These are phyloP conservation scores for human DNA, from an alignment of 2,113 vertebrate genomes.

Conservation along the genomic window GRCh38 chr14:55183501-55184000, in stretches of 20 bases:
- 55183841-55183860: constrained; percentile 19
- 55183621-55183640: constrained; percentile 93
- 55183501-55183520: not conserved
- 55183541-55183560: constrained; percentile 67
- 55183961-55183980: too few relatives aligned
- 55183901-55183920: too few relatives aligned
- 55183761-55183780: not conserved
- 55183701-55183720: constrained; percentile 91
- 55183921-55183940: too few relatives aligned
- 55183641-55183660: constrained; percentile 86
- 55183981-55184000: too few relatives aligned
- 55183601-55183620: constrained; percentile 77
- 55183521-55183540: constrained; percentile 1
- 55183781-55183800: fast-evolving
- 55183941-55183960: too few relatives aligned
- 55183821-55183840: not conserved
- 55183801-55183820: not conserved
- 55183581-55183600: constrained; percentile 61
- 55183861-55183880: not conserved
- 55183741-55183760: constrained; percentile 41
- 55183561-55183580: constrained; percentile 83
- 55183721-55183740: constrained; percentile 81
- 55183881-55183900: too few relatives aligned
- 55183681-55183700: constrained; percentile 92
- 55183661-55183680: constrained; percentile 90